Base-by-base conservation (phyloP, 2,797 vertebrate genomes). In the Masticophis lateralis region DNA sequence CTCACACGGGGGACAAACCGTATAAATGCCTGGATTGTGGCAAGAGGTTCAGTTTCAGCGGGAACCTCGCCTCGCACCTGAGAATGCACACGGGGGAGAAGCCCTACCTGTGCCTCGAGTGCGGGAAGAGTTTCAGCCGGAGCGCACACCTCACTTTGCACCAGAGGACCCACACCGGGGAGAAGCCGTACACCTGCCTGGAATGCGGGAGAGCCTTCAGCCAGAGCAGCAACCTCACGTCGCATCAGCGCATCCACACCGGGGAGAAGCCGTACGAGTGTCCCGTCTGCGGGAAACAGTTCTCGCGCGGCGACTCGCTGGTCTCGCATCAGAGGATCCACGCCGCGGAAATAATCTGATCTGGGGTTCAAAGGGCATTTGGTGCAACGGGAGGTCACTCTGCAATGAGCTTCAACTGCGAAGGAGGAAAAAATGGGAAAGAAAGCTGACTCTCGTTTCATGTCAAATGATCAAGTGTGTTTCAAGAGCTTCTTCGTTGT, bases 101-200 rank as follows among this genome's bases (percentile, higher is more conserved):
- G 59, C 88, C 88, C 2, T 90, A 63, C 28, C 27, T 63, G 37
- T 90, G 88, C 27, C 37, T 63, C 0, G 88, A 90, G 43, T 90
- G 88, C 2, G 88, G 88, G 27, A 90, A 90, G 60, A 90, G 59
- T n/a, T 90, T 90, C 43, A 90, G 88, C 61, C 88, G 88, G 43
- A 90, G 88, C 10, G 88, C 88, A 0, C 88, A 90, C 27, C 88
- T 90, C 43, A 90, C 88, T 5, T n/a, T 90, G 28, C 88, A 90
- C 51, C 88, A 90, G 47, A 63, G 88, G 61, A 90, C 88, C 60
- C 88, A 90, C 88, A 90, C 88, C 1, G 88, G 88, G 88, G 88
- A 90, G 27, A 90, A 90, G 43, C 88, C 88, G 10, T 90, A 90
- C 16, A 90, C 43, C 60, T 90, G 88, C 88, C 11, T 90, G 60